Evolutionary conservation across 2,888 invertebrate species (phyloP), one percentile per base, ranked within the genome.

Genomic region (Griposia aprilina): DNA sequence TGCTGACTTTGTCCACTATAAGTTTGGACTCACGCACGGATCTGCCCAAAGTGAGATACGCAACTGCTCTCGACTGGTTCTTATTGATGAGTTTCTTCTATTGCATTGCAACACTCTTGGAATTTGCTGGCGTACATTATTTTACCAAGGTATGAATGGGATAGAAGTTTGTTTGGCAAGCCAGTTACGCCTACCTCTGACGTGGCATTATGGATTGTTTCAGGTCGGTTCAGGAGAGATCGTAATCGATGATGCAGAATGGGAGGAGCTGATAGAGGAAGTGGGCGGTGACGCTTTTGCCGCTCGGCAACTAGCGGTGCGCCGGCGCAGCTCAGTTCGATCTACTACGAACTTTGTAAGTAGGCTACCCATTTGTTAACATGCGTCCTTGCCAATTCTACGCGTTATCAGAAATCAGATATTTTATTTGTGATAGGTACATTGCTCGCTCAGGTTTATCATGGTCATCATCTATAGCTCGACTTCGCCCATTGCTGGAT

Each of bases 111-210:
- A 99, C 99, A 0, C 97, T 99, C 3, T 95, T 99, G 36, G 99
- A 99, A 94, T 99, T 99, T 91, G 99, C 99, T n/a, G 98, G 99
- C 0, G 99, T 99, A 1, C 99, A 99, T 95, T 99, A 99, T 94
- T 99, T 99, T 92, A 99, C 99, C 0, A 99, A 99, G 97, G 98
- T 98, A 69, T 8, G 13, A 23, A 67, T n/a, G 15, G 3, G n/a
- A 26, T 52, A 23, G 7, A 41, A 48, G 6, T 52, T 20, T 55
- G 1, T 48, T 26, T 36, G 6, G 17, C 13, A 20, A 45, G 2
- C 20, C 52, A 55, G 20, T 77, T 7, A 77, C 10, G 23, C 4
- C 20, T 17, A 2, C 1, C 20, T 17, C 0, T 45, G 48, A 81
- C 17, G 17, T 30, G 17, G 17, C 0, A 11, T 80, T 78, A 6